Percentiles rank a stretch among this genome's conserved stretches.
Conservation (phyloP, 2,797 vertebrate species). For the Myioborus miniatus region DNA sequence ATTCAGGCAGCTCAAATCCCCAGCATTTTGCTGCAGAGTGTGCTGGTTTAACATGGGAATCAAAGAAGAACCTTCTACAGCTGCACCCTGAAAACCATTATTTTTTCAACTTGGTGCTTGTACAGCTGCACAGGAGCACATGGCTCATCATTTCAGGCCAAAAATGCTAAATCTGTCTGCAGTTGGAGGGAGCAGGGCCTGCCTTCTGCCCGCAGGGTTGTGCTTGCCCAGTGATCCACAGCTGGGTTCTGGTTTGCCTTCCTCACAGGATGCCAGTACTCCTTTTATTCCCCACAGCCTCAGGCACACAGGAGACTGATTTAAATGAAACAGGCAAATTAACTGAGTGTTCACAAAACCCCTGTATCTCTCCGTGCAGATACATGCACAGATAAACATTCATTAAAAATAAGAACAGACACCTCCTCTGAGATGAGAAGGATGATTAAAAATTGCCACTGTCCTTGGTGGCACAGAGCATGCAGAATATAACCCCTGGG, state of each 20-base stretch:
- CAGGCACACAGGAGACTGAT: neutral
- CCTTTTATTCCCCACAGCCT: neutral
- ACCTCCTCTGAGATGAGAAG: neutral
- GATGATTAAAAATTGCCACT: constrained; percentile 12
- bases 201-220: neutral
- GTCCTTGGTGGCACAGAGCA: constrained; percentile 4
- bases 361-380: neutral
- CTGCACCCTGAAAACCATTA: neutral
- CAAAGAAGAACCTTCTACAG: neutral
- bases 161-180: neutral
- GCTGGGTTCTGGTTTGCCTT: neutral
- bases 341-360: neutral
- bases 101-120: neutral
- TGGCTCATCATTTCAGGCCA: neutral
- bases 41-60: neutral
- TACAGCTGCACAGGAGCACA: neutral
- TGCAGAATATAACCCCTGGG: neutral
- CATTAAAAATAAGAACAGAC: constrained; percentile 6
- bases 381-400: neutral
- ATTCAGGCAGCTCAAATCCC: neutral
- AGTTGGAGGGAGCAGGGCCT: neutral
- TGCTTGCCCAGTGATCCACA: neutral
- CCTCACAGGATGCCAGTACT: neutral
- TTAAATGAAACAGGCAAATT: neutral
- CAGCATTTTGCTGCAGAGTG: neutral